Evolutionary conservation across 2,888 invertebrate genomes (phyloP), one percentile per base, ranked within the genome.

Genomic region (Epirrita christyi): DNA sequence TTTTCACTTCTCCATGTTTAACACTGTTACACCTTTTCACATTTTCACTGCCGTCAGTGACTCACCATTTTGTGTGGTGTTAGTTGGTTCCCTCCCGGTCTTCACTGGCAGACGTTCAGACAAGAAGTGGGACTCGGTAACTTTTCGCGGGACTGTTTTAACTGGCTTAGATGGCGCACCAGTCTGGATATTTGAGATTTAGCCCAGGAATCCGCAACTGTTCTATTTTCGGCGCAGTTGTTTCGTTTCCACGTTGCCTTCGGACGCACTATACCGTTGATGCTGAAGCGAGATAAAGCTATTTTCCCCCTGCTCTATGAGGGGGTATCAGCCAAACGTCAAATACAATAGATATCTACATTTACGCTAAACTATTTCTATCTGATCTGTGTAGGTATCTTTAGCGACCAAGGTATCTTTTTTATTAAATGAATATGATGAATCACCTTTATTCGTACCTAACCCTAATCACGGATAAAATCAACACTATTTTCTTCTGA

Each of bases 61-160:
- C 94, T 94, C 94, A 94, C 94, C 94, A 94, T 94, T 94, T 93
- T 94, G 93, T 93, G 92, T 90, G 93, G 92, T 93, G 93, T 92
- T 93, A 89, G 93, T 92, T 92, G 90, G 90, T 91, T 92, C 92
- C 91, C 91, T 92, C 92, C 93, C 90, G 93, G 92, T 93, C 94
- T 94, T 94, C 93, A 94, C 94, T 94, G 94, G 94, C 94, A 94
- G 94, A 93, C 94, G 94, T 90, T 93, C 93, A 93, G 94, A 95
- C 94, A 94, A 95, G 95, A 94, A 95, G 95, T 95, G 95, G 94
- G 94, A 94, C 94, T 93, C 92, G 87, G 93, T 92, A 92, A 92
- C 92, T 92, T 93, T 93, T 93, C 90, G 93, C 92, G 89, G 92
- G 91, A 93, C 93, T 93, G 94, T 95, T 95, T 95, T 95, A 95